Base-by-base conservation (phyloP, 1,140 invertebrate genomes). In the Harpegnathos saltator region DNA sequence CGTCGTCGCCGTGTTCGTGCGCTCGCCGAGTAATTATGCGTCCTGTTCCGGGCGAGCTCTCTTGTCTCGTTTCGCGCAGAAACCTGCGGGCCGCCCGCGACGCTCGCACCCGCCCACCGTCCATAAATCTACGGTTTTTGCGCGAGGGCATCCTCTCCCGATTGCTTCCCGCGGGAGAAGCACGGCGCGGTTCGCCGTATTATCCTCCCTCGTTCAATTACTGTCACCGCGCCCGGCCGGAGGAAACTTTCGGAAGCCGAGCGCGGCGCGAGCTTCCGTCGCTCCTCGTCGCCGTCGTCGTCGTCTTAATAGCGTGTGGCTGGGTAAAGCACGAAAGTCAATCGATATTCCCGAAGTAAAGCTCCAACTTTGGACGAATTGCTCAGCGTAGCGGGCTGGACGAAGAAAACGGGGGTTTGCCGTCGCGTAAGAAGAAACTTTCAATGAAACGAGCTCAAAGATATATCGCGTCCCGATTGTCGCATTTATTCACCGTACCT, bases 101-200 rank as follows among this genome's bases (percentile, higher is more conserved):
- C 63, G 24, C 22, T 66, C 54, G 86, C 50, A 90, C 91, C 38
- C 90, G 89, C 89, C 91, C 91, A 87, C 89, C 77, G 80, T 58
- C 86, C 87, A 91, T 93, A 93, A 94, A 93, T 94, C 83, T 87
- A 84, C n/a, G n/a, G 85, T 91, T 92, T 93, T 92, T 93, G 81
- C 66, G 7, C 52, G 65, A 26, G 33, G 33, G 62, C 75, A 59
- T 77, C 15, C 78, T 86, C 86, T 33, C 82, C 89, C 90, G 91
- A 93, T 93, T 91, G 90, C 85, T 85, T 91, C 83, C 84, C 89
- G 82, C 58, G 89, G 86, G 90, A 89, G 83, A 91, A 69, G 29
- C 58, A 29, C 22, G 24, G 12, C 68, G 66, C 12, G n/a, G 52
- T 56, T 61, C 17, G 73, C 54, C 29, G 78, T 38, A 73, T 83